These are phyloP conservation scores for Hycleus cichorii DNA, from an alignment of 1,140 invertebrate species.

Conservation along the genomic window DNA sequence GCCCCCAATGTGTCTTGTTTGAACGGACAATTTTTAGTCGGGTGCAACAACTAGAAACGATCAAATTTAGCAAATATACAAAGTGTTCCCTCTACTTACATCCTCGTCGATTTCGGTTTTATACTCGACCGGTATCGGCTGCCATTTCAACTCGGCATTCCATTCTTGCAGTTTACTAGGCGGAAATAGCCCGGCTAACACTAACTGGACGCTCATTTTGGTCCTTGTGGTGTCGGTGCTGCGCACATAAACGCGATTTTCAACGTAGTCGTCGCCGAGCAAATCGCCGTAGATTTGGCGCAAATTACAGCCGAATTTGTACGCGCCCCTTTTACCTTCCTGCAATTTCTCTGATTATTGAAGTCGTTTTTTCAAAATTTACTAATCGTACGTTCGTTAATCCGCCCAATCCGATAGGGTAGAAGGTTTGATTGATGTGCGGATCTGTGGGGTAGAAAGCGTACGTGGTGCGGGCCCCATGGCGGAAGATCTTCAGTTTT, in stretches of 20 bases:
- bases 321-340: slow-evolving; percentile 41
- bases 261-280: slow-evolving; percentile 35
- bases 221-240: slow-evolving; percentile 23
- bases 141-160: slow-evolving; percentile 35
- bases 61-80: no score
- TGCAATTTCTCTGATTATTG: slow-evolving; percentile 22
- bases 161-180: slow-evolving; percentile 23
- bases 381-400: slow-evolving; percentile 46
- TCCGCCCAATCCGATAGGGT: slow-evolving; percentile 41
- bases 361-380: background rate
- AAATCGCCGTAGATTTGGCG: slow-evolving; percentile 35
- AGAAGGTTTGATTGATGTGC: slow-evolving; percentile 39
- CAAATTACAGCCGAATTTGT: slow-evolving; percentile 38
- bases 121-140: slow-evolving; percentile 34
- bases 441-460: slow-evolving; percentile 45
- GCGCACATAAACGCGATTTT: slow-evolving; percentile 41
- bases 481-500: slow-evolving; percentile 40
- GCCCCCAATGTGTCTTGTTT: slow-evolving; percentile 9
- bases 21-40: slow-evolving; percentile 8
- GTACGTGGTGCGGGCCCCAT: slow-evolving; percentile 42
- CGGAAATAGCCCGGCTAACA: slow-evolving; percentile 25
- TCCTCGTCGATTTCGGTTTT: slow-evolving; percentile 23
- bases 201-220: slow-evolving; percentile 23
- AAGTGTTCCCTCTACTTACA: slow-evolving; percentile 5
- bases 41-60: slow-evolving; percentile 22